A percentile compares a stretch with the other conserved stretches of the same genome.
These are phyloP conservation scores for Octodon degus DNA, from an alignment of 2,113 vertebrate species.

Conservation along the genomic window DNA sequence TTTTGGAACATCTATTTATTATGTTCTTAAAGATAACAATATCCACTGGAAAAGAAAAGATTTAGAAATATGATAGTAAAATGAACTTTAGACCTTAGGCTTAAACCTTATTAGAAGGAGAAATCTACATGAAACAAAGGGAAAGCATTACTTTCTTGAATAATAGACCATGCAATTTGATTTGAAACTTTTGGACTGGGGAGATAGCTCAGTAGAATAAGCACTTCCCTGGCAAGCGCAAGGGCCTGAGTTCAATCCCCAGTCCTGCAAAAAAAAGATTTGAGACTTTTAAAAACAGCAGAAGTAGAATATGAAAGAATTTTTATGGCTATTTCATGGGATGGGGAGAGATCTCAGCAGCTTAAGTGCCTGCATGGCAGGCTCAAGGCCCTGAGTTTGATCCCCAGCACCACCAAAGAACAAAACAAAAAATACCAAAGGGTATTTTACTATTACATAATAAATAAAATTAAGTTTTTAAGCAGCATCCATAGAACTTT, in stretches of 20 bases:
- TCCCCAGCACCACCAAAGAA: too few species aligned
- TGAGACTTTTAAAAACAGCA: too few species aligned
- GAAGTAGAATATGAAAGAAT: not conserved
- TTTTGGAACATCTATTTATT: not conserved
- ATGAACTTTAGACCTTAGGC: not conserved
- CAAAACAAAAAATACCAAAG: not conserved
- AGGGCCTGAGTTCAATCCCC: too few species aligned
- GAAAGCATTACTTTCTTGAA: not conserved
- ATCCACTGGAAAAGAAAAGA: conserved; percentile 9
- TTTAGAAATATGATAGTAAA: conserved; percentile 26
- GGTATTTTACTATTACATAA: not conserved
- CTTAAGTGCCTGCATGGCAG: too few species aligned
- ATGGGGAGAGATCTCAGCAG: too few species aligned
- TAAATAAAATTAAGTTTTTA: conserved; percentile 34
- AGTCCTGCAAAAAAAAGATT: too few species aligned
- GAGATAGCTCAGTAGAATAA: too few species aligned
- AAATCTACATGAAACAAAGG: not conserved
- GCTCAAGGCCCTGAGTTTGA: too few species aligned
- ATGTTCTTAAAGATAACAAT: conserved; percentile 8
- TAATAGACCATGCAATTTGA: not conserved
- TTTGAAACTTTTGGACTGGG: not conserved
- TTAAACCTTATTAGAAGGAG: not conserved
- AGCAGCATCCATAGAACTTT: not conserved
- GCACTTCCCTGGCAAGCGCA: too few species aligned
- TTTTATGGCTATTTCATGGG: not conserved